phyloP scores from a whole-genome alignment of 2,797 vertebrate genomes.

The Erethizon dorsatum region DNA sequence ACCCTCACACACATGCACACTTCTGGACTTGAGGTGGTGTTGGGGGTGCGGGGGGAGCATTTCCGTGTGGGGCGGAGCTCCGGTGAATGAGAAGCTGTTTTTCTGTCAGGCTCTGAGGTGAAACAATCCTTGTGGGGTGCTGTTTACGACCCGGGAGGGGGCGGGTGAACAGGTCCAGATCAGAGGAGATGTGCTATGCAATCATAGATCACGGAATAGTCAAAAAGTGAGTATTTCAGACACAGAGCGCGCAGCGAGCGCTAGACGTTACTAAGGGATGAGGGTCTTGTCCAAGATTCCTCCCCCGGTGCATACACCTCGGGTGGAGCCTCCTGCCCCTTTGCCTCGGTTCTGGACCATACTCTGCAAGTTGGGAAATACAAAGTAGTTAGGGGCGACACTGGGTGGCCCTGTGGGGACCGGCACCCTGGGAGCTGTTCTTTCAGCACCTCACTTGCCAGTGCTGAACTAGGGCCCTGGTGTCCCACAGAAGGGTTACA shows the following conservation, averaged over 20 bases:
- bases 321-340: background rate
- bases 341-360: background rate
- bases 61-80: background rate
- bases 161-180: background rate
- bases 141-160: background rate
- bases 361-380: fast-evolving
- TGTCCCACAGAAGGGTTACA: background rate
- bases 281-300: background rate
- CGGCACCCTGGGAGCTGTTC: background rate
- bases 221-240: background rate
- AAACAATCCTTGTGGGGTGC: background rate
- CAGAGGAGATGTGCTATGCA: background rate
- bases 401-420: fast-evolving
- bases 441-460: background rate
- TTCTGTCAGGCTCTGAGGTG: background rate
- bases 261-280: fast-evolving
- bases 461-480: background rate
- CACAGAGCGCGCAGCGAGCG: background rate
- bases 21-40: background rate
- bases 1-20: background rate
- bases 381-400: fast-evolving
- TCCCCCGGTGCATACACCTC: background rate
- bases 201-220: background rate
- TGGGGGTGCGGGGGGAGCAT: background rate
- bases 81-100: background rate